Conservation (phyloP, 2,113 vertebrate genomes). For the Sceloporus undulatus region DNA sequence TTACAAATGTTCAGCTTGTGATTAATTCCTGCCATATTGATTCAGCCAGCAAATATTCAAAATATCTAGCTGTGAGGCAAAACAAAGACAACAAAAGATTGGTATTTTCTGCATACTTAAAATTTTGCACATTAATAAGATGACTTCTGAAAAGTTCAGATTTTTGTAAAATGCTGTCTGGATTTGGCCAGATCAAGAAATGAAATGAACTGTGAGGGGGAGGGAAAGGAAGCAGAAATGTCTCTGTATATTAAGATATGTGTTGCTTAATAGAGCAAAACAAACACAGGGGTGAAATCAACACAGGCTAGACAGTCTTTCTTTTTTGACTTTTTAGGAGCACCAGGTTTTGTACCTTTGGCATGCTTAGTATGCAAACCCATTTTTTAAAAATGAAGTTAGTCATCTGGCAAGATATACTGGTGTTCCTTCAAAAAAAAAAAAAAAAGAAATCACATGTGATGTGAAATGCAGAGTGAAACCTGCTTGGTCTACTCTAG, state of each 20-base stretch:
- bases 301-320: not conserved
- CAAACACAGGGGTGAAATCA: not conserved
- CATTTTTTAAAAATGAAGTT: not conserved
- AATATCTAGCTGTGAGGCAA: conserved; percentile 1
- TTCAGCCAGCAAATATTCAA: not conserved
- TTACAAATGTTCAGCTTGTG: conserved; percentile 17
- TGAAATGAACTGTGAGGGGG: not conserved
- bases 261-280: not conserved
- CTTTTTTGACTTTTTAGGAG: not conserved
- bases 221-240: not conserved
- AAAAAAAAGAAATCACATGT: not conserved
- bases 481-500: not conserved
- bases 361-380: not conserved
- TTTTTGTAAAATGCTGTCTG: not conserved
- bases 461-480: not conserved
- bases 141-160: not conserved
- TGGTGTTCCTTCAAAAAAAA: not conserved
- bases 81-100: not conserved
- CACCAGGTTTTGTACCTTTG: not conserved
- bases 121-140: not conserved
- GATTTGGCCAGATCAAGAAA: not conserved
- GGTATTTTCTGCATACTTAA: not conserved
- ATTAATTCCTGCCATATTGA: conserved; percentile 35
- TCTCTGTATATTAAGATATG: not conserved
- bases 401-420: not conserved